Percentiles rank a stretch among this genome's conserved stretches.
These are phyloP conservation scores for Tetramorium parvispinum DNA, from an alignment of 1,140 invertebrate species.

Conservation along the genomic window DNA sequence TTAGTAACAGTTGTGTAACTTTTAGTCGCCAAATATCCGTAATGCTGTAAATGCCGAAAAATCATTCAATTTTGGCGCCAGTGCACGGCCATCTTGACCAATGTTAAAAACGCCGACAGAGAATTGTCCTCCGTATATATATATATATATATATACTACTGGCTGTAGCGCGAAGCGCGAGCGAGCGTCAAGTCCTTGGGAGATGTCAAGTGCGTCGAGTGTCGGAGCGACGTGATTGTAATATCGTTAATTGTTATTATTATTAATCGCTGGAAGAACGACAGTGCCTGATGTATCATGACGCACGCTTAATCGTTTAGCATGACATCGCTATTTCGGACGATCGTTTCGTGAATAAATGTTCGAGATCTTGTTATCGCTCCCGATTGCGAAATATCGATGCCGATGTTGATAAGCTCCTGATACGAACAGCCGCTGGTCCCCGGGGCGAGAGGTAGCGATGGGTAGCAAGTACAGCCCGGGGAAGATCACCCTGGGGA, in stretches of 20 bases:
- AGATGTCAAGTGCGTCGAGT: neutral
- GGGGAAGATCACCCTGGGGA: constrained; percentile 82
- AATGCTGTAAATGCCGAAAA: too few relatives aligned
- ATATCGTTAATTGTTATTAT: neutral
- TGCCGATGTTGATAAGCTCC: constrained; percentile 23
- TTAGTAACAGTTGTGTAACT: too few relatives aligned
- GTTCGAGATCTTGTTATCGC: neutral
- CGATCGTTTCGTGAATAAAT: neutral
- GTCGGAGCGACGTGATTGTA: neutral
- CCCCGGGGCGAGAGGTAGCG: neutral
- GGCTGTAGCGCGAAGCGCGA: neutral
- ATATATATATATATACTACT: too few relatives aligned
- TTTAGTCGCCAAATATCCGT: too few relatives aligned
- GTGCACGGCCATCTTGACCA: too few relatives aligned
- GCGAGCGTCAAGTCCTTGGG: neutral
- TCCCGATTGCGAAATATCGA: neutral
- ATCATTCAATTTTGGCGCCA: too few relatives aligned
- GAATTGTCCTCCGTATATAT: too few relatives aligned
- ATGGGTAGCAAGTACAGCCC: constrained; percentile 81
- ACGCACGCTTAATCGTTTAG: neutral
- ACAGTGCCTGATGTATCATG: neutral
- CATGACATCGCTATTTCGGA: neutral
- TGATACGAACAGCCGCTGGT: neutral
- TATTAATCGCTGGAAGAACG: neutral
- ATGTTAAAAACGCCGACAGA: too few relatives aligned